Conservation (phyloP, 2,113 vertebrate species). For the Garra rufa region DNA sequence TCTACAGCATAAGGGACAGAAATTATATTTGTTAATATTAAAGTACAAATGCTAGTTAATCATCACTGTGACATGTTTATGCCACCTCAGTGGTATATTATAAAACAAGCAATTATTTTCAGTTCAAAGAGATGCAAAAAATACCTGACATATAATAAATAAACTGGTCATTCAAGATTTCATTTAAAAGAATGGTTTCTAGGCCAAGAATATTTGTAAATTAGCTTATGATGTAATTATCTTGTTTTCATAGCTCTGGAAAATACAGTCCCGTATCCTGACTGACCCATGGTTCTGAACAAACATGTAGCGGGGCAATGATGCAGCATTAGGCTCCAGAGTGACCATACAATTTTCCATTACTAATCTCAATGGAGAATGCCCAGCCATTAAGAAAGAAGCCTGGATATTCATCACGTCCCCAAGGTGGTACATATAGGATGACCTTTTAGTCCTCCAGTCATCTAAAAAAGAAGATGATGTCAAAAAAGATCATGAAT, state of each 20-base stretch:
- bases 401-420: conserved; percentile 50
- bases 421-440: conserved; percentile 19
- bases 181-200: background rate
- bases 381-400: conserved; percentile 36
- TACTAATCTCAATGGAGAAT: conserved; percentile 43
- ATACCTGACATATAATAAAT: background rate
- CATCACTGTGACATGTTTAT: background rate
- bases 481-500: too few relatives aligned
- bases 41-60: background rate
- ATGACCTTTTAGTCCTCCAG: conserved; percentile 37
- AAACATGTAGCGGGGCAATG: conserved; percentile 33
- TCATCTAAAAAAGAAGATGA: conserved; percentile 46
- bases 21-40: background rate
- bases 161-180: background rate
- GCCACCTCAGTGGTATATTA: background rate
- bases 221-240: background rate
- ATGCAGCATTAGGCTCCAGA: conserved; percentile 12
- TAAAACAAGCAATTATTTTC: background rate
- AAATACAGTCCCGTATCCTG: background rate
- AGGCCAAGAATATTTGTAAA: background rate
- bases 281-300: conserved; percentile 56
- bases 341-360: conserved; percentile 53
- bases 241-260: background rate
- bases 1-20: conserved; percentile 8
- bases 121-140: background rate